These are phyloP conservation scores for Liodrosophila aerea DNA, from an alignment of 2,888 invertebrate species.

Conservation along the genomic window DNA sequence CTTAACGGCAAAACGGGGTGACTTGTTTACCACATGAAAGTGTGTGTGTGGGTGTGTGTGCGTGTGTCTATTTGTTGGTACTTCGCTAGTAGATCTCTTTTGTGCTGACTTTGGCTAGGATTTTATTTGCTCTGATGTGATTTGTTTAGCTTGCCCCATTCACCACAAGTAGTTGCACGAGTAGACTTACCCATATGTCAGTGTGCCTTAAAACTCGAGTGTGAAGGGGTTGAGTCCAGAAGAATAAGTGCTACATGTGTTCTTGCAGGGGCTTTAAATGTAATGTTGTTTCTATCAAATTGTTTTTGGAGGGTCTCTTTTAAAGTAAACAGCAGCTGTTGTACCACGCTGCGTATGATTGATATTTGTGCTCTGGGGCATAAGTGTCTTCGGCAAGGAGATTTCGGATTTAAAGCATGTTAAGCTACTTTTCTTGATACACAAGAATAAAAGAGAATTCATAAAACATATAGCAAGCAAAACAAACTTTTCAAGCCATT, in stretches of 20 bases:
- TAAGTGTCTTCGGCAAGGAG: neutral
- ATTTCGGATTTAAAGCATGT: conserved; percentile 6
- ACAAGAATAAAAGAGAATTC: neutral
- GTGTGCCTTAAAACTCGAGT: conserved; percentile 68
- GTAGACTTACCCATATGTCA: conserved; percentile 44
- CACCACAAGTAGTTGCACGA: conserved; percentile 1
- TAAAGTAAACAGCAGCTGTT: conserved; percentile 45
- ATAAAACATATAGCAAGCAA: neutral
- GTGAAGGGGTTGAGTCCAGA: conserved; percentile 45
- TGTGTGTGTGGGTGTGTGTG: conserved; percentile 18
- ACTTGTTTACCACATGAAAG: conserved; percentile 9
- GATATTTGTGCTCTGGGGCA: conserved; percentile 53
- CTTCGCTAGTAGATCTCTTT: conserved; percentile 58
- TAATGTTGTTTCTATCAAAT: conserved; percentile 55
- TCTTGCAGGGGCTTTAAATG: conserved; percentile 61
- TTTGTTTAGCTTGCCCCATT: conserved; percentile 60
- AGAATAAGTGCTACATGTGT: conserved; percentile 63
- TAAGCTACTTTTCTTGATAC: neutral
- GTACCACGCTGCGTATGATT: conserved; percentile 54
- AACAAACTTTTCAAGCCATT: neutral
- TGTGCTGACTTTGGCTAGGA: conserved; percentile 60
- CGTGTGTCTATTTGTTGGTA: conserved; percentile 61
- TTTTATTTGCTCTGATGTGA: conserved; percentile 73
- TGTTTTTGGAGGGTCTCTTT: conserved; percentile 51
- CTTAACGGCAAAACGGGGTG: conserved; percentile 56